Base-by-base conservation (phyloP, 2,888 invertebrate species). In the Crioceris asparagi region DNA sequence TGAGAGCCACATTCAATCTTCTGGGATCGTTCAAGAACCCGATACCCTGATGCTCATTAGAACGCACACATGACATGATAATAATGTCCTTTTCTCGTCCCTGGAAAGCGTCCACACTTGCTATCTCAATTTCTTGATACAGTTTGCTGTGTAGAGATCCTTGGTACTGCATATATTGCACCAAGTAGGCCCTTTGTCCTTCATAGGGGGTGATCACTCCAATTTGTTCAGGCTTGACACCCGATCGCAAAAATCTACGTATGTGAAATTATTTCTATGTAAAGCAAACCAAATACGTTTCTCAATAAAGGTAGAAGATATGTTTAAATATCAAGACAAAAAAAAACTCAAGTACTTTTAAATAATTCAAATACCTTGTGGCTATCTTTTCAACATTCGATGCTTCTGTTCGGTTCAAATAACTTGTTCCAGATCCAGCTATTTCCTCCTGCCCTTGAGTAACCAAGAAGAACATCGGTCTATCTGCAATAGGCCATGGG, bases 151-250 rank as follows among this genome's bases (percentile, higher is more conserved):
- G 94, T 37, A 99, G 69, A 8, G 93, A 87, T 8, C 98, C 98
- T 60, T 94, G 96, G 60, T 93, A 93, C 64, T 97, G 96, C 96
- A 98, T 97, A 61, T 96, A 92, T 60, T 97, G 96, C 0, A 90
- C 96, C 44, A 98, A 70, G 61, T 94, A 98, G 0, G 97, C 94
- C 8, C 98, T 71, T 62, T 99, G 98, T 0, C 97, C 97, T 64
- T 99, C 98, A 56, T 98, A 98, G 0, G 98, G 98, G 0, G 98
- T 98, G 44, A 98, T 96, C 29, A 97, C 90, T 12, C 98, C 98
- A 46, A 99, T 97, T 65, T 98, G 97, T 51, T 94, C 93, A 0
- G 98, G 96, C 51, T 91, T 86, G 0, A 98, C 86, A 4, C 97
- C 97, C 5, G 88, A 86, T 51, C 92, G 84, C 35, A 96, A 66